A percentile compares a stretch with the other conserved stretches of the same genome.
Evolutionary conservation across 2,888 invertebrate genomes (phyloP).

Genomic region (Perithous albicinctus): DNA sequence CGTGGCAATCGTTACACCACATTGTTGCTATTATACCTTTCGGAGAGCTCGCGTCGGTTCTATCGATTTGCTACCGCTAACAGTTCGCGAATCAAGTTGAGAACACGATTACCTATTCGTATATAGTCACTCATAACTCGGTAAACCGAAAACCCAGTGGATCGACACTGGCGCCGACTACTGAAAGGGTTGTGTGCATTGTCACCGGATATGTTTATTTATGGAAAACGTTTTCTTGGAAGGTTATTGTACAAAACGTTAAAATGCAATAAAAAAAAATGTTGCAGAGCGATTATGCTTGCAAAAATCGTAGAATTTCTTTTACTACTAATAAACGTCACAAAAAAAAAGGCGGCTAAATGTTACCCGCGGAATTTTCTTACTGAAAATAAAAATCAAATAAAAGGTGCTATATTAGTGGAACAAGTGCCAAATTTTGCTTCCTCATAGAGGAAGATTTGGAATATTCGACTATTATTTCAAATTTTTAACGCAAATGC

Average conservation of each 20-base stretch:
- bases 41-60: not conserved
- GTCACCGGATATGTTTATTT: not conserved
- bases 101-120: slow-evolving; percentile 17
- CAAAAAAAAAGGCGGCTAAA: not conserved
- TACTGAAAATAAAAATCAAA: not conserved
- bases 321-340: too few relatives aligned
- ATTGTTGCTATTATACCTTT: slow-evolving; percentile 38
- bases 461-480: too few relatives aligned
- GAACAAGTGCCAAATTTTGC: too few relatives aligned
- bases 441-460: too few relatives aligned
- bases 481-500: too few relatives aligned
- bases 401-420: too few relatives aligned
- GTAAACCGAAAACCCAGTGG: not conserved
- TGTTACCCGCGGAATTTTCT: not conserved
- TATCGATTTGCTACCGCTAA: slow-evolving; percentile 31
- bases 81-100: slow-evolving; percentile 13
- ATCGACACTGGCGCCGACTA: not conserved
- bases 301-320: not conserved
- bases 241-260: not conserved
- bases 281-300: not conserved
- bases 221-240: not conserved
- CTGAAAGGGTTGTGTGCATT: slow-evolving; percentile 9
- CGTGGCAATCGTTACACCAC: slow-evolving; percentile 9
- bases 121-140: slow-evolving; percentile 17
- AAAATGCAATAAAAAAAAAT: not conserved